Percentiles rank a stretch among this genome's conserved stretches.
Evolutionary conservation across 2,888 invertebrate genomes (phyloP).

Genomic region (Rhagium mordax): DNA sequence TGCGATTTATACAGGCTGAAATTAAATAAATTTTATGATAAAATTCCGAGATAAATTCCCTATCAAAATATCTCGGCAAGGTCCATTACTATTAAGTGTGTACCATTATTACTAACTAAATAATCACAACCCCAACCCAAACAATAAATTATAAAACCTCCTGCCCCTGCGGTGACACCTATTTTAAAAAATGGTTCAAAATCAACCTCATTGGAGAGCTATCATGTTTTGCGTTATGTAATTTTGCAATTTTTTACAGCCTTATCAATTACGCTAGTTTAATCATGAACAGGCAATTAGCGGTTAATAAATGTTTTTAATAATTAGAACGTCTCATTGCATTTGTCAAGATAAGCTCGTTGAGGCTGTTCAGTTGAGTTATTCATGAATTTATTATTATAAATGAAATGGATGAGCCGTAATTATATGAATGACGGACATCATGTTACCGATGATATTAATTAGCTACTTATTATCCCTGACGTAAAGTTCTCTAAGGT

Average conservation of each 20-base stretch:
- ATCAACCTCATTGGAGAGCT: no score
- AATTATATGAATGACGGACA: background rate
- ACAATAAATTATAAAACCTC: no score
- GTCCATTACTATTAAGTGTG: no score
- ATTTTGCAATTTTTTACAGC: background rate
- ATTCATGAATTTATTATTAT: background rate
- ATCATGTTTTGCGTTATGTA: background rate
- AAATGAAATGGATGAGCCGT: background rate
- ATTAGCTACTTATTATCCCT: slow-evolving; percentile 4
- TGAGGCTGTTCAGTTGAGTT: background rate
- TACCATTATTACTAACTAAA: no score
- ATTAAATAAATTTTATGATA: background rate
- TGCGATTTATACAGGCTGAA: background rate
- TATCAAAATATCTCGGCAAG: background rate
- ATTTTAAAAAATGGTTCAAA: no score
- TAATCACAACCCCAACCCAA: no score
- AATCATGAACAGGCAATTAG: slow-evolving; percentile 1
- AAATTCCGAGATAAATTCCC: background rate
- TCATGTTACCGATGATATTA: background rate
- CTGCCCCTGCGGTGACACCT: no score
- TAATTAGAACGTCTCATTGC: slow-evolving; percentile 3
- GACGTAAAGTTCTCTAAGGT: background rate
- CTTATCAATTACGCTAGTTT: background rate
- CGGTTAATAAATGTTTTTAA: slow-evolving; percentile 1
- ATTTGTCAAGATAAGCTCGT: background rate